These are phyloP conservation scores for Gonioctena quinquepunctata DNA, from an alignment of 1,140 invertebrate species.

Conservation along the genomic window DNA sequence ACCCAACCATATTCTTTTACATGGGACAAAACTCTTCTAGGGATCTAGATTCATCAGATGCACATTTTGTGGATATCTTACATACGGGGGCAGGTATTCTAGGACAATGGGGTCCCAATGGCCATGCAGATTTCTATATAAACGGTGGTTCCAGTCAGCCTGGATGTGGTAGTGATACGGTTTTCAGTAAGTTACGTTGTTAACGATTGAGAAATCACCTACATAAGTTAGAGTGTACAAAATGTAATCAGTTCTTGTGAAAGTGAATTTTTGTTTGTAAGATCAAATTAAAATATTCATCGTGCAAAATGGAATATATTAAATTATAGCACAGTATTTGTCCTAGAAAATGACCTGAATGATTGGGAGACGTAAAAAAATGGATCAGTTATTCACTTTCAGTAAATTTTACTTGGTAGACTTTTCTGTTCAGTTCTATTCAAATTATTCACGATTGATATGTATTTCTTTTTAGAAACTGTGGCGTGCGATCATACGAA, in stretches of 20 bases:
- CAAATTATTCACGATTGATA: too few relatives aligned
- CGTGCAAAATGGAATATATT: too few relatives aligned
- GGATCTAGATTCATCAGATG: slow-evolving; percentile 83
- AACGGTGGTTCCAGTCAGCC: slow-evolving; percentile 88
- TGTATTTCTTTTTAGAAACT: slow-evolving; percentile 69
- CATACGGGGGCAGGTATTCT: slow-evolving; percentile 86
- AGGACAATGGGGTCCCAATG: slow-evolving; percentile 83
- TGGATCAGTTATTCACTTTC: too few relatives aligned
- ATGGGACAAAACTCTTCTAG: slow-evolving; percentile 77
- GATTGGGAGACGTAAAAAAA: too few relatives aligned
- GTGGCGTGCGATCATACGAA: slow-evolving; percentile 85
- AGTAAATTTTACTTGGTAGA: not conserved
- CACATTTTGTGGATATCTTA: slow-evolving; percentile 84
- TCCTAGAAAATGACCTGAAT: too few relatives aligned
- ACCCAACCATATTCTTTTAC: slow-evolving; percentile 83
- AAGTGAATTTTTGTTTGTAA: too few relatives aligned
- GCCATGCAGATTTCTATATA: slow-evolving; percentile 88
- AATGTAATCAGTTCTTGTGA: too few relatives aligned
- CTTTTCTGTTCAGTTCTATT: not conserved
- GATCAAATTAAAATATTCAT: too few relatives aligned
- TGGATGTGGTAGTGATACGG: slow-evolving; percentile 76
- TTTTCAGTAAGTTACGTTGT: slow-evolving; percentile 76
- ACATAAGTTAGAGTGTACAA: too few relatives aligned
- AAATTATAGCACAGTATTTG: too few relatives aligned
- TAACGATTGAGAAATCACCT: too few relatives aligned